Base-by-base conservation (phyloP, 2,888 invertebrate genomes). In the Catocala sponsa region DNA sequence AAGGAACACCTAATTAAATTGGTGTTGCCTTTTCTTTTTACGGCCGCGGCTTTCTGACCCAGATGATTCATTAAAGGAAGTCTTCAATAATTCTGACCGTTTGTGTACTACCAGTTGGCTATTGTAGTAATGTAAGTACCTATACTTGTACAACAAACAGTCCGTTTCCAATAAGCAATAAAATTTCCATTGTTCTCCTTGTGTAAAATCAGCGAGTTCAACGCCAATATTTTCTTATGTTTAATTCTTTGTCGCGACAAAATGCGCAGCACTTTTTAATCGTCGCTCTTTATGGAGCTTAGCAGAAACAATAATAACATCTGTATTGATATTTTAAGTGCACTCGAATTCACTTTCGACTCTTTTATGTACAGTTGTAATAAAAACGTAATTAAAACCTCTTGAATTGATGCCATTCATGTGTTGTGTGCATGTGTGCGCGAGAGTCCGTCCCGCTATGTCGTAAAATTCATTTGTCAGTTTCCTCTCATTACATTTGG, bases 1-100 rank as follows among this genome's bases (percentile, higher is more conserved):
- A 68, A 70, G 46, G 54, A 68, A 44, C 51, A 65, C 59, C 55
- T 72, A 73, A 79, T 80, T 71, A 64, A 74, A 79, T 80, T 59
- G 65, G 46, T 53, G 65, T 59, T 61, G 65, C 62, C 50, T 73
- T 73, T 72, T 67, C 61, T 68, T 69, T 73, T 74, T 65, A 38
- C 35, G 35, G 63, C 50, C 50, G 32, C 65, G 15, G 50, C 63
- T 58, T 53, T 62, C 48, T 70, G 70, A 67, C 70, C 70, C 62
- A 65, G 38, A 76, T 80, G 79, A 79, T 63, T 80, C 79, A 80
- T 70, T 25, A 51, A 6, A 57, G 62, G 67, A 68, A 73, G 64
- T 70, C 65, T 67, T 43, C 44, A 66, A 62, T 32, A 52, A 64
- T 59, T 59, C 67, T 59, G 63, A 44, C 54, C 13, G 52, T 44